phyloP scores from a whole-genome alignment of 2,888 invertebrate genomes.

The Andrena haemorrhoa region DNA sequence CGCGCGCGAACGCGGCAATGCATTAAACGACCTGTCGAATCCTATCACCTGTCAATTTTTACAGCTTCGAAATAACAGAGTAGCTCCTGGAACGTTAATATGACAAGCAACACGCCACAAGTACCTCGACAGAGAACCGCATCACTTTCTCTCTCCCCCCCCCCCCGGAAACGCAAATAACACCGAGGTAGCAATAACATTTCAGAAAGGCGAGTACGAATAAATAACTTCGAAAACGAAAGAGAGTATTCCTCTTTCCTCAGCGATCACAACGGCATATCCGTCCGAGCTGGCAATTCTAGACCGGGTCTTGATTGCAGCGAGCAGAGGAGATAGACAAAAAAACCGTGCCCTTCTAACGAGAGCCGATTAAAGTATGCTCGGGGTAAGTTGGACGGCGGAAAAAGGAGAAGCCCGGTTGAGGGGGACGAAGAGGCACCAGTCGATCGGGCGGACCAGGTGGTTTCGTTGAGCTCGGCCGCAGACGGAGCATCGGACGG shows the following conservation, averaged over 20 bases:
- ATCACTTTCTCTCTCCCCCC: neutral
- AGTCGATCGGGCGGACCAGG: conserved; percentile 12
- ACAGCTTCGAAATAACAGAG: neutral
- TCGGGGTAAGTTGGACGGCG: neutral
- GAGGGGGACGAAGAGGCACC: neutral
- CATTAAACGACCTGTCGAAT: neutral
- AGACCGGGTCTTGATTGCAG: no score
- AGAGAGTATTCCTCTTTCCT: no score
- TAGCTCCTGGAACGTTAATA: neutral
- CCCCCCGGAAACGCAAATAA: neutral
- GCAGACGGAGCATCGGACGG: conserved; percentile 50
- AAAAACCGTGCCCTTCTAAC: no score
- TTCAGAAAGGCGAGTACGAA: no score
- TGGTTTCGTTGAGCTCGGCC: conserved; percentile 36
- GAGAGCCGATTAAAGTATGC: no score
- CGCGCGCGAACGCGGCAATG: neutral
- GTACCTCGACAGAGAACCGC: neutral
- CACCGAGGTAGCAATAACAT: neutral
- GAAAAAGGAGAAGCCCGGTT: conserved; percentile 5
- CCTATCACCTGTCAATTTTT: neutral
- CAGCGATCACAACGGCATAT: no score
- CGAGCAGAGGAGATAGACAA: no score
- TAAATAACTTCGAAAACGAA: no score
- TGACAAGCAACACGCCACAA: conserved; percentile 2
- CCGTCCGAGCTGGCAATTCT: no score